These are phyloP conservation scores for Chloroclysta siterata DNA, from an alignment of 2,888 invertebrate species.

Conservation along the genomic window DNA sequence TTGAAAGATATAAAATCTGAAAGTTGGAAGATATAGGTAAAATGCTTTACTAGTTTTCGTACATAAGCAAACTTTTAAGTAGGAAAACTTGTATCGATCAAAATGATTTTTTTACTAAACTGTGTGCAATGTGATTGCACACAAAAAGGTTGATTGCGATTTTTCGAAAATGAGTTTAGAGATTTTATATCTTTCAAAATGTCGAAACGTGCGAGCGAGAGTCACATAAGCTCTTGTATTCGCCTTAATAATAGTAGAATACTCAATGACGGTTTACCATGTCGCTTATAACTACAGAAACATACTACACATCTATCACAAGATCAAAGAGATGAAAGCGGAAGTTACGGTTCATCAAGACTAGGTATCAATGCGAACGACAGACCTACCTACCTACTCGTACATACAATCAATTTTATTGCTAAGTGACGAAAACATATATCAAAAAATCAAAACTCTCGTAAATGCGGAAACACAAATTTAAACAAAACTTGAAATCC, in stretches of 20 bases:
- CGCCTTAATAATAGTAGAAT: slow-evolving; percentile 12
- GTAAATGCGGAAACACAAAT: background rate
- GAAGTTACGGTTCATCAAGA: slow-evolving; percentile 15
- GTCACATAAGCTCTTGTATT: no score
- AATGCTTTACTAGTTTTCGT: no score
- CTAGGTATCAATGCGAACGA: slow-evolving; percentile 12
- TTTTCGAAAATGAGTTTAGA: no score
- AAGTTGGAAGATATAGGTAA: no score
- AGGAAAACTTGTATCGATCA: no score
- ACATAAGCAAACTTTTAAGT: no score
- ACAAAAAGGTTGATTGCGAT: no score
- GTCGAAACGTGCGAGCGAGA: no score
- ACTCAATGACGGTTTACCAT: background rate
- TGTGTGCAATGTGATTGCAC: no score
- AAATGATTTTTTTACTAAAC: no score
- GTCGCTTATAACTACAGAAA: slow-evolving; percentile 9
- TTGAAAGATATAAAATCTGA: no score
- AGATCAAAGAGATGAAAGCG: slow-evolving; percentile 14
- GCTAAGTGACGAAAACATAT: slow-evolving; percentile 1
- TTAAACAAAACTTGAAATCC: background rate
- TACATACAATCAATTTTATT: background rate
- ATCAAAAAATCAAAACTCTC: slow-evolving; percentile 11
- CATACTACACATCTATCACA: slow-evolving; percentile 15
- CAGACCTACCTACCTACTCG: slow-evolving; percentile 8
- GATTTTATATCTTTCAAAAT: no score